Conservation (phyloP, 2,797 vertebrate genomes). For the Onychomys torridus region DNA sequence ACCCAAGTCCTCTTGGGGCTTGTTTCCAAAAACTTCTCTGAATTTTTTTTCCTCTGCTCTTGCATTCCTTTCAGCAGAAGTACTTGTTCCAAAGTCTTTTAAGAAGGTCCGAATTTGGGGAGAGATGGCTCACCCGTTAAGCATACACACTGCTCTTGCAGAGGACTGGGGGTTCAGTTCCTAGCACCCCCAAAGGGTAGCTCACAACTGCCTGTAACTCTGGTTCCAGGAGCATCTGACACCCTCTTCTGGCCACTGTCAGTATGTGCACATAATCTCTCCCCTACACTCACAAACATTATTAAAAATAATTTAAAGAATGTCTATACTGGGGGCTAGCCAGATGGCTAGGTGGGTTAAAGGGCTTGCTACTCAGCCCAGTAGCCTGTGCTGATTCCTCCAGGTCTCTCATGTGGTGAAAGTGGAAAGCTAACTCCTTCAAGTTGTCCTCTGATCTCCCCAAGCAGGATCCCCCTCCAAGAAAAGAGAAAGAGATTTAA, state of each 20-base stretch:
- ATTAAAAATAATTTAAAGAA: not conserved
- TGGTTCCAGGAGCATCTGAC: not conserved
- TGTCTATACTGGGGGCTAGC: not conserved
- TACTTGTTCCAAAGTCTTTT: not conserved
- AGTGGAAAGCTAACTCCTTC: not conserved
- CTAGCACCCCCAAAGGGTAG: not conserved
- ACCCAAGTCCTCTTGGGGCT: not conserved
- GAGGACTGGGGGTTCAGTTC: not conserved
- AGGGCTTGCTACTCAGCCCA: too few species aligned
- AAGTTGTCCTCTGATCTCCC: not conserved
- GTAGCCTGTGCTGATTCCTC: not conserved
- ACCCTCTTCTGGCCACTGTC: not conserved
- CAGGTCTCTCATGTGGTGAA: not conserved
- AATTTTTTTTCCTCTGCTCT: not conserved
- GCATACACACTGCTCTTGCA: not conserved
- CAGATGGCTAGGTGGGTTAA: not conserved
- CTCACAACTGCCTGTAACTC: not conserved
- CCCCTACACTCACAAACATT: too few species aligned
- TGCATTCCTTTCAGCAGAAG: slow-evolving; percentile 17
- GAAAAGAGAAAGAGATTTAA: not conserved
- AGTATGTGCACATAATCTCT: not conserved
- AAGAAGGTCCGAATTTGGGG: not conserved
- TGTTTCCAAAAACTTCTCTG: slow-evolving; percentile 25
- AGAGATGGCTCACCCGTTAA: not conserved
- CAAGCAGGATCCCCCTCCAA: not conserved